These are phyloP conservation scores for Harmothoe impar DNA, from an alignment of 2,888 invertebrate genomes.

Conservation along the genomic window DNA sequence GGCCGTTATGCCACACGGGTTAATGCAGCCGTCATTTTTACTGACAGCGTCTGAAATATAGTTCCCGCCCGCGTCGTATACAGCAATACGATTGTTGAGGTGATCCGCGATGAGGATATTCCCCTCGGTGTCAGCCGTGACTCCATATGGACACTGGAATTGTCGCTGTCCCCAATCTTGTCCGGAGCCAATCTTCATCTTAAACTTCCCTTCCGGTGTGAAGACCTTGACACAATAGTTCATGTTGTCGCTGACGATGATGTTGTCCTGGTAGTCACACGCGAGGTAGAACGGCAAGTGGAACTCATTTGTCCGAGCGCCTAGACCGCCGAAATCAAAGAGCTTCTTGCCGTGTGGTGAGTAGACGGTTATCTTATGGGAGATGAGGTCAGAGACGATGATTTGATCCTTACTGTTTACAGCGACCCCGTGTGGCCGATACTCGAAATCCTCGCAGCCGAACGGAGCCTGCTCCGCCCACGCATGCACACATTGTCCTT, in stretches of 20 bases:
- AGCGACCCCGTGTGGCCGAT: constrained; percentile 77
- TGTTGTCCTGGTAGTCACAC: constrained; percentile 58
- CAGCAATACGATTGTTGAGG: constrained; percentile 60
- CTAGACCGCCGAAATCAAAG: constrained; percentile 55
- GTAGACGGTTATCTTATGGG: constrained; percentile 79
- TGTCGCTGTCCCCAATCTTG: constrained; percentile 66
- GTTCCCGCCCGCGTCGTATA: neutral
- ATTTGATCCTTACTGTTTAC: constrained; percentile 76
- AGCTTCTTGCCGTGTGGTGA: constrained; percentile 65
- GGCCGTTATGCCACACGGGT: constrained; percentile 67
- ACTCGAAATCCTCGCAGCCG: constrained; percentile 72
- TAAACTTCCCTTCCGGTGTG: constrained; percentile 40
- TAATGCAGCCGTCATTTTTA: constrained; percentile 58
- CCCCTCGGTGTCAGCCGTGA: constrained; percentile 64
- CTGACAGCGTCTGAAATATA: constrained; percentile 39
- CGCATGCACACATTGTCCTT: constrained; percentile 58
- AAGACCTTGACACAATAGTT: constrained; percentile 63
- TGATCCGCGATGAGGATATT: constrained; percentile 68
- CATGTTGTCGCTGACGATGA: constrained; percentile 65
- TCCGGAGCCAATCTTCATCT: constrained; percentile 67
- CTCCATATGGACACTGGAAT: constrained; percentile 69
- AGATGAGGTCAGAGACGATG: constrained; percentile 77
- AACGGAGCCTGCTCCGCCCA: constrained; percentile 56
- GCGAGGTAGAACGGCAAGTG: constrained; percentile 62
- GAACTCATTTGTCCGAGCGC: constrained; percentile 6